Evolutionary conservation across 2,888 invertebrate genomes (phyloP).

Genomic region (Cephonodes hylas): DNA sequence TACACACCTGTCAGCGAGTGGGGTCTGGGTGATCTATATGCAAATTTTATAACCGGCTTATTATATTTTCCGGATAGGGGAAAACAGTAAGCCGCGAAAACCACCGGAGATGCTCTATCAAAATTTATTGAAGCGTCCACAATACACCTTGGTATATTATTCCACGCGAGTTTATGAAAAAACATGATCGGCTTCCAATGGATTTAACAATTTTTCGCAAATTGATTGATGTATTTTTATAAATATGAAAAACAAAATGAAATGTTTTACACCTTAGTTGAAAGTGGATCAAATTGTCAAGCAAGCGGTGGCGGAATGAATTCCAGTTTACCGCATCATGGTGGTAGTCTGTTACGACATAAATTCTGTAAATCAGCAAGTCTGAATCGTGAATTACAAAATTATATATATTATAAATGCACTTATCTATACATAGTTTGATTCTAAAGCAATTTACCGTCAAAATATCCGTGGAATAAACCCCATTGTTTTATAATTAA

Average conservation of each 20-base stretch:
- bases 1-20: slow-evolving; percentile 9
- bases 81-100: slow-evolving; percentile 62
- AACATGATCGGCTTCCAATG: slow-evolving; percentile 47
- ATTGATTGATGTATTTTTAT: slow-evolving; percentile 33
- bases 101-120: slow-evolving; percentile 61
- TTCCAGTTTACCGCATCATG: too few species aligned
- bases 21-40: slow-evolving; percentile 76
- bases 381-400: too few species aligned
- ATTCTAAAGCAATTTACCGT: neutral
- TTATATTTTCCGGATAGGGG: slow-evolving; percentile 67
- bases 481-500: neutral
- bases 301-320: too few species aligned
- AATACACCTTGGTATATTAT: slow-evolving; percentile 42
- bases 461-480: neutral
- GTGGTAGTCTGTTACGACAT: too few species aligned
- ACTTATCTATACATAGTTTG: neutral
- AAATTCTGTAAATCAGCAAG: too few species aligned
- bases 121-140: slow-evolving; percentile 59
- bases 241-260: too few species aligned
- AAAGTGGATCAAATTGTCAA: too few species aligned
- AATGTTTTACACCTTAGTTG: too few species aligned
- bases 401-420: too few species aligned
- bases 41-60: slow-evolving; percentile 79
- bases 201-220: slow-evolving; percentile 34
- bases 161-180: slow-evolving; percentile 37